phyloP scores from a whole-genome alignment of 2,797 vertebrate genomes.

The Dallia pectoralis region DNA sequence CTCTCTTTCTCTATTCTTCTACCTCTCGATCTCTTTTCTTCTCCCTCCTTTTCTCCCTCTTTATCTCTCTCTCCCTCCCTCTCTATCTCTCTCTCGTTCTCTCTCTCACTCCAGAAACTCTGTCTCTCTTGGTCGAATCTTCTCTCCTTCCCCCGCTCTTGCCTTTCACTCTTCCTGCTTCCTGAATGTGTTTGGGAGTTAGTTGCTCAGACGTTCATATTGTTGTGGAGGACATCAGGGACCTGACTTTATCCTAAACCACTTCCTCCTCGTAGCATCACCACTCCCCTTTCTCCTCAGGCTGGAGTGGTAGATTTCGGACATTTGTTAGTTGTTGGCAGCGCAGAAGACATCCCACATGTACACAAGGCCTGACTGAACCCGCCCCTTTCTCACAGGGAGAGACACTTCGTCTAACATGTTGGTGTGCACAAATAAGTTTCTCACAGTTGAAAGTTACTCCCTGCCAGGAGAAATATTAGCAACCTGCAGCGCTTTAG shows the following conservation, averaged over 20 bases:
- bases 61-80: too few relatives aligned
- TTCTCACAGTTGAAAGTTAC: not conserved
- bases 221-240: constrained; percentile 2
- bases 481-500: too few relatives aligned
- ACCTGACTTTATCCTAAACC: not conserved
- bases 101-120: not conserved
- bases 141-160: not conserved
- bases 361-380: constrained; percentile 7
- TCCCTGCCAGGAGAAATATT: too few relatives aligned
- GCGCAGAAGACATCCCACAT: not conserved
- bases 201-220: not conserved
- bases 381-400: too few relatives aligned
- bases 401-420: not conserved
- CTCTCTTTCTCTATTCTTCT: not conserved
- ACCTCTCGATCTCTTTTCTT: too few relatives aligned
- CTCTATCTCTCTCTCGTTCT: not conserved
- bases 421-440: not conserved
- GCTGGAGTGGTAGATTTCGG: constrained; percentile 3
- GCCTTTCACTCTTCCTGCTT: not conserved
- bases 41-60: too few relatives aligned
- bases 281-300: not conserved
- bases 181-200: not conserved
- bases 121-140: too few relatives aligned
- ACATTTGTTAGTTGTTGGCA: not conserved
- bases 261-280: not conserved